Base-by-base conservation (phyloP, 2,797 vertebrate genomes). In the Rhynchonycteris naso region DNA sequence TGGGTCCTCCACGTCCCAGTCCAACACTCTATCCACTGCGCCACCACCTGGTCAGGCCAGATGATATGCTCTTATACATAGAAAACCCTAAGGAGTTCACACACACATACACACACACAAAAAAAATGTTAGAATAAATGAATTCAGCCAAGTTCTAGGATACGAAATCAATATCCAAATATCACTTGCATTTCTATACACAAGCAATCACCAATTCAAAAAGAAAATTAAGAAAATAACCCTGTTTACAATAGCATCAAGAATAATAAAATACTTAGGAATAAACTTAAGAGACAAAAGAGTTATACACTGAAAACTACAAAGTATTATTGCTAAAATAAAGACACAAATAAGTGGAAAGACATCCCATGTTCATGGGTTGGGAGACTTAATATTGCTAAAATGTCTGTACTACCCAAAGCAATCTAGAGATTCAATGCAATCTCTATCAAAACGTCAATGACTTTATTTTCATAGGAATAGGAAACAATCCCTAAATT, bases 121-220 rank as follows among this genome's bases (percentile, higher is more conserved):
- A n/a, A n/a, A 52, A 33, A 76, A 52, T 38, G 26, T 63, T 74
- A 50, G 38, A 80, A 79, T 38, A 38, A 56, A 56, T 14, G 65
- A 79, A 47, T 28, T 56, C 58, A 68, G 47, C 80, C 81, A 91
- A 94, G 69, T 47, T 43, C 10, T 47, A 72, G 19, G 22, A 65
- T 35, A 85, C 50, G 72, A 81, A 88, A 88, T 54, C 54, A 92
- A 82, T 22, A 68, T 74, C 65, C 15, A 91, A 88, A 63, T 52
- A 52, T 68, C 26, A 75, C 38, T 21, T 54, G 18, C 35, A 61
- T 88, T 81, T 95, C 71, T 75, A 47, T 59, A 75, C 6, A 90
- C 30, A 33, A 56, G 78, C 65, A 92, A 79, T 33, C 28, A 84
- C 63, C 68, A 47, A 43, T 43, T 7, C 43, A 43, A 43, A 43